Evolutionary conservation across 1,140 invertebrate genomes (phyloP).

Genomic region (Heliconius eleuchia): DNA sequence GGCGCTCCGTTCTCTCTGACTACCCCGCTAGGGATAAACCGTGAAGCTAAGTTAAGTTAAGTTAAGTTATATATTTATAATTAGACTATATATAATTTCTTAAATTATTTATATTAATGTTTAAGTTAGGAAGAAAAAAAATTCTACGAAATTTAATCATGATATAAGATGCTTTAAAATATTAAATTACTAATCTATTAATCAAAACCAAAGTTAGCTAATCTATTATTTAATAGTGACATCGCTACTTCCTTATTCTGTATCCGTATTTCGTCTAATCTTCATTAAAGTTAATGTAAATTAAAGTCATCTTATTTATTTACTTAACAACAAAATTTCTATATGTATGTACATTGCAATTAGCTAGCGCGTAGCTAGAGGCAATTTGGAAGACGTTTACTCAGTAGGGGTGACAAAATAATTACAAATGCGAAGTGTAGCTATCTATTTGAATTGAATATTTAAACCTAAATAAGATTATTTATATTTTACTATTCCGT

Average conservation of each 20-base stretch:
- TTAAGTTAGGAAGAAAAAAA: no score
- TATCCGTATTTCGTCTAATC: background rate
- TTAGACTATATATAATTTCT: no score
- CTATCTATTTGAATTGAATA: background rate
- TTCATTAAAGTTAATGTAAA: background rate
- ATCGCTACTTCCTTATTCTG: background rate
- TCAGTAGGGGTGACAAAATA: slow-evolving; percentile 40
- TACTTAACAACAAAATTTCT: slow-evolving; percentile 34
- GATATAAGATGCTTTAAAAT: no score
- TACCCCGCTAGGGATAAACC: no score
- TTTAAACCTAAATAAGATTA: no score
- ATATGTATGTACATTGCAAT: slow-evolving; percentile 50
- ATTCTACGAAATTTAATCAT: no score
- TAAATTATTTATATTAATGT: no score
- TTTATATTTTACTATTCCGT: background rate
- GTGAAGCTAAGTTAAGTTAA: no score
- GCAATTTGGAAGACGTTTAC: slow-evolving; percentile 58
- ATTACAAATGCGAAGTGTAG: background rate
- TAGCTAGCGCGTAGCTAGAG: slow-evolving; percentile 55
- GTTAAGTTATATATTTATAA: no score
- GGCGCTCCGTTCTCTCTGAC: no score
- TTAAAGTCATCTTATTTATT: slow-evolving; percentile 30
- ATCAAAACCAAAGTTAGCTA: background rate
- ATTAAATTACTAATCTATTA: background rate
- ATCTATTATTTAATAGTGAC: background rate